These are phyloP conservation scores for Triplophysa tibetana DNA, from an alignment of 2,113 vertebrate species.

Conservation along the genomic window DNA sequence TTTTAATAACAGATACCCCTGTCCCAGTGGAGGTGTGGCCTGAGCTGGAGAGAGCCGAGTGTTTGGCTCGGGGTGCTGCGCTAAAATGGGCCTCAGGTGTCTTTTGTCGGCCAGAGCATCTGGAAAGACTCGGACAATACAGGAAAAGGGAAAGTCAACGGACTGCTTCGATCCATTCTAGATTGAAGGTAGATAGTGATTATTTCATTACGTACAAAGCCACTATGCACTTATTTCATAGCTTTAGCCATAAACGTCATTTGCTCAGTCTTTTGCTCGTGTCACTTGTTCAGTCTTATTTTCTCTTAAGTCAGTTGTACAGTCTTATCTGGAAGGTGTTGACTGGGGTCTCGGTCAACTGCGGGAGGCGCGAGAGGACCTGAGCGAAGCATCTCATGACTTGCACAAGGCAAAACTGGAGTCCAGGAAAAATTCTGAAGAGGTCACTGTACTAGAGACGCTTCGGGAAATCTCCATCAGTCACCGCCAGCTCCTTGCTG, in stretches of 20 bases:
- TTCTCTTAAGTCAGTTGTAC: conserved; percentile 82
- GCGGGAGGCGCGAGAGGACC: conserved; percentile 72
- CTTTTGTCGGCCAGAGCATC: conserved; percentile 87
- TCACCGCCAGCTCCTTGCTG: conserved; percentile 82
- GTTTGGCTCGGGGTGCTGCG: conserved; percentile 87
- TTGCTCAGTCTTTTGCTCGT: neutral
- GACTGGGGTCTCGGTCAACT: conserved; percentile 86
- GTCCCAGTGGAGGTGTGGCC: conserved; percentile 67
- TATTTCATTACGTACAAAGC: neutral
- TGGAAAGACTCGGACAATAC: conserved; percentile 86
- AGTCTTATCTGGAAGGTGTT: conserved; percentile 93
- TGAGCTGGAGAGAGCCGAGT: conserved; percentile 84
- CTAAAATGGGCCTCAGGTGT: conserved; percentile 96
- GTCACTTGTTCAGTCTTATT: neutral
- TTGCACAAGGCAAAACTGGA: conserved; percentile 73
- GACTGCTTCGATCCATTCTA: conserved; percentile 87
- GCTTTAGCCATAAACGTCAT: neutral
- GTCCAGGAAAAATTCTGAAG: conserved; percentile 66
- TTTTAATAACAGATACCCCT: conserved; percentile 47
- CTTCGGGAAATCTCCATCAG: conserved; percentile 74
- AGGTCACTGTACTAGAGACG: conserved; percentile 70
- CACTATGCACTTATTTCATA: neutral
- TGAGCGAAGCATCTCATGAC: conserved; percentile 74
- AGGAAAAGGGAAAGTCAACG: conserved; percentile 87
- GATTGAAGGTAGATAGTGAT: conserved; percentile 83